Base-by-base conservation (phyloP, 2,888 invertebrate species). In the Quadroppia sp. region DNA sequence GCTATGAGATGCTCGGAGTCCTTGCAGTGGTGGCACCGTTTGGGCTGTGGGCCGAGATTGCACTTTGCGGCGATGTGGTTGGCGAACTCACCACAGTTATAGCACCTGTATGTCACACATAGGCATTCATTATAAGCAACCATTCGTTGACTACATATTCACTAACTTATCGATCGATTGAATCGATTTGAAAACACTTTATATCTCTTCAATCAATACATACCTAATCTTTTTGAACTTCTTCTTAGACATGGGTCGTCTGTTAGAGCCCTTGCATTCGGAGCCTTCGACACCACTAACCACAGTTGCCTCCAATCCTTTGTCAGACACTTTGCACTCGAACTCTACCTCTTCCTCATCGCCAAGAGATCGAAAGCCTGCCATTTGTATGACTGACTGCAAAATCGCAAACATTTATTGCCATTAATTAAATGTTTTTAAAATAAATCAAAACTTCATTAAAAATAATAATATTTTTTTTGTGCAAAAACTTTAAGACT, bases 11-110 rank as follows among this genome's bases (percentile, higher is more conserved):
- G 94, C 80, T 90, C 91, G 79, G 90, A 89, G 79, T 90, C 88
- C 82, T 92, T 92, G 83, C 94, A 94, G 82, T 89, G 88, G 84
- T 94, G 93, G 83, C 94, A 94, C 80, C 91, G 87, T 85, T 94
- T 94, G 79, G 93, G 93, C 84, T 92, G 90, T 71, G 93, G 93
- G 17, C 91, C 92, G 81, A 90, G 85, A 77, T 88, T 87, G 83
- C 94, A 94, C 82, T 92, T 92, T 45, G 92, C 90, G 42, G 94
- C 94, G 81, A 94, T 89, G 84, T 94, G 94, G 83, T 93, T 93
- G 70, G 92, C 90, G 81, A 93, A 92, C 83, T 92, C 91, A 4
- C 94, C 93, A 81, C 94, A 94, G 82, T 94, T 94, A 83, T 93
- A 94, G 84, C 94, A 94, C 81, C 92, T 91, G 82, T 28, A 53